Base-by-base conservation (phyloP, 2,797 vertebrate species). In the Coccyzus lansbergi region DNA sequence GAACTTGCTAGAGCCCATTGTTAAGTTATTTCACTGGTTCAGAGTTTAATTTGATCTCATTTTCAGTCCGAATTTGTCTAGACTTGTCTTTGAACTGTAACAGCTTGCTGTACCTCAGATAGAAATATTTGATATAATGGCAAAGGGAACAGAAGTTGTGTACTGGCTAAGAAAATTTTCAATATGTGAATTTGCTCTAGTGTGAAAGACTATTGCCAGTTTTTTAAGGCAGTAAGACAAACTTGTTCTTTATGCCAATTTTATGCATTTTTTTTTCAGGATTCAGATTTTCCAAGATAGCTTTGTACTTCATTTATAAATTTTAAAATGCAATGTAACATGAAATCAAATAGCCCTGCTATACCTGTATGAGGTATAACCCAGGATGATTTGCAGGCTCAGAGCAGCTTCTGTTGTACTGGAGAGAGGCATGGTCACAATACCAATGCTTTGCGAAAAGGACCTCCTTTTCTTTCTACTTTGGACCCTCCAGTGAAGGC, bases 61-160 rank as follows among this genome's bases (percentile, higher is more conserved):
- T 93, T 95, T 91, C 56, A 31, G 21, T 72, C 46, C 83, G 76
- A 72, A 67, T 91, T 92, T 91, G 59, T 78, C 58, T 79, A 81
- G 69, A 33, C 62, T 94, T 81, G 31, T 72, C 79, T 67, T 72
- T 78, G 38, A 90, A 49, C 84, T 89, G 44, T 60, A 65, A 67
- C 36, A 82, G 59, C 55, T 86, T 88, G 49, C 74, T 83, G 28
- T 89, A 42, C 36, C 51, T 93, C 74, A 91, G 20, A 67, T 92
- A 75, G 51, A 93, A 93, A 91, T 95, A 95, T 92, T 91, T 94
- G 79, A 55, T 62, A 14, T 89, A 78, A 62, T 78, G 17, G n/a
- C 78, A 91, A 7, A 77, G 59, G 36, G 59, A 91, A 69, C 53
- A 75, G 69, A 83, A 83, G 46, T 85, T 72, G 38, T 48, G 22